Evolutionary conservation across 2,888 invertebrate species (phyloP).

Genomic region (Pachydiplax longipennis): DNA sequence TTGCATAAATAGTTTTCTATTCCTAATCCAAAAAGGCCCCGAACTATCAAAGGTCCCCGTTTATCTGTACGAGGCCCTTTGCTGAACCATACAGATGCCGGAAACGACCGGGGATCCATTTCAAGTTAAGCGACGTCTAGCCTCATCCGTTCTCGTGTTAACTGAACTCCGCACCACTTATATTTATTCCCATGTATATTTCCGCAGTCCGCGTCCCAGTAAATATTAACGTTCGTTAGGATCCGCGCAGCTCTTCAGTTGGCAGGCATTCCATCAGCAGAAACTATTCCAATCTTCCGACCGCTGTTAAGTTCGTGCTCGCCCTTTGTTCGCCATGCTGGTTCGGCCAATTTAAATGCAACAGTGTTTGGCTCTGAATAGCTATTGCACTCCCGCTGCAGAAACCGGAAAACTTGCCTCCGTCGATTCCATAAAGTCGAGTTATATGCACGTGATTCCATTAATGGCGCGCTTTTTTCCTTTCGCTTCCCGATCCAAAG

Average conservation of each 20-base stretch:
- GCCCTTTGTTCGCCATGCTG: constrained; percentile 7
- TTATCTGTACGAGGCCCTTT: no score
- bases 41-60: no score
- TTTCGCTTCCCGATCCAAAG: background rate
- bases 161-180: no score
- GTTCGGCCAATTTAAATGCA: constrained; percentile 43
- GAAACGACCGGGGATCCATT: no score
- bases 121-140: no score
- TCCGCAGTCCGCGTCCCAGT: no score
- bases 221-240: no score
- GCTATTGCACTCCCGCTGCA: constrained; percentile 35
- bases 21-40: no score
- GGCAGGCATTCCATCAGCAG: background rate
- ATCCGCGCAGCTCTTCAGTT: background rate
- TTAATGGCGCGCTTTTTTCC: background rate
- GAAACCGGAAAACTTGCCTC: constrained; percentile 39
- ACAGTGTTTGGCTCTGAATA: constrained; percentile 34
- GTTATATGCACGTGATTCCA: constrained; percentile 32
- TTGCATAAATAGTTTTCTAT: no score
- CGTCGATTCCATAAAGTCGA: constrained; percentile 21
- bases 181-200: no score
- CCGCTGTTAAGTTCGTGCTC: background rate
- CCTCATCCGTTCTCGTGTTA: no score
- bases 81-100: no score
- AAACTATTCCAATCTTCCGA: constrained; percentile 34